Conservation (phyloP, 2,888 invertebrate species). For the Andricus curvator region DNA sequence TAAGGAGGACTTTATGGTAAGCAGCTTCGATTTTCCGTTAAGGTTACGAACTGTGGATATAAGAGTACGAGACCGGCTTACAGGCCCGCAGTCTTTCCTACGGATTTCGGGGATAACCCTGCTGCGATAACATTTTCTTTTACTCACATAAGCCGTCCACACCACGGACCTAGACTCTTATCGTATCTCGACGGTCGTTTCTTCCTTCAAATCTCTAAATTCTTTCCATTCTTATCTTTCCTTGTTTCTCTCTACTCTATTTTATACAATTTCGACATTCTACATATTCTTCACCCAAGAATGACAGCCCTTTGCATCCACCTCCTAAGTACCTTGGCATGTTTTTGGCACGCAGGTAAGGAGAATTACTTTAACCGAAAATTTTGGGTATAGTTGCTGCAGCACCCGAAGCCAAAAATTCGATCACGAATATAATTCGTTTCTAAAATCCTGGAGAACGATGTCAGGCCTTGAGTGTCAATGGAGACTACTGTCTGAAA, state of each 20-base stretch:
- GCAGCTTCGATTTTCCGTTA: conserved; percentile 77
- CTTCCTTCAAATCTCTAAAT: neutral
- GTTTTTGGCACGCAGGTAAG: too few species aligned
- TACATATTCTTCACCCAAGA: neutral
- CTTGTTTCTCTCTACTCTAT: neutral
- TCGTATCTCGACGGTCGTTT: conserved; percentile 2
- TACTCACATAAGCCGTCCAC: conserved; percentile 2
- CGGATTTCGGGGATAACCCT: conserved; percentile 69
- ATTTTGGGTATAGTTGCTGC: too few species aligned
- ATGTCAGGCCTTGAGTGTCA: too few species aligned
- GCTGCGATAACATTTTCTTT: conserved; percentile 65
- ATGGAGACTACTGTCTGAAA: too few species aligned
- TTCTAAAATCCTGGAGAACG: too few species aligned
- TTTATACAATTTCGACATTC: neutral
- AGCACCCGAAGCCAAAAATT: too few species aligned
- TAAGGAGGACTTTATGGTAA: conserved; percentile 75
- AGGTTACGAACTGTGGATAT: conserved; percentile 68
- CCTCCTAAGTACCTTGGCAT: too few species aligned
- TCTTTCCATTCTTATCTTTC: neutral
- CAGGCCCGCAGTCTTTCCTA: conserved; percentile 62
- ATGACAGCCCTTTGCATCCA: too few species aligned
- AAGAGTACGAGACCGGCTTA: conserved; percentile 62
- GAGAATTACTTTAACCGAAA: too few species aligned
- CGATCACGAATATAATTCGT: too few species aligned
- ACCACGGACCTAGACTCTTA: neutral